A percentile compares a stretch with the other conserved stretches of the same genome.
Evolutionary conservation across 2,113 vertebrate species (phyloP).

Genomic region (Aphelocoma coerulescens): DNA sequence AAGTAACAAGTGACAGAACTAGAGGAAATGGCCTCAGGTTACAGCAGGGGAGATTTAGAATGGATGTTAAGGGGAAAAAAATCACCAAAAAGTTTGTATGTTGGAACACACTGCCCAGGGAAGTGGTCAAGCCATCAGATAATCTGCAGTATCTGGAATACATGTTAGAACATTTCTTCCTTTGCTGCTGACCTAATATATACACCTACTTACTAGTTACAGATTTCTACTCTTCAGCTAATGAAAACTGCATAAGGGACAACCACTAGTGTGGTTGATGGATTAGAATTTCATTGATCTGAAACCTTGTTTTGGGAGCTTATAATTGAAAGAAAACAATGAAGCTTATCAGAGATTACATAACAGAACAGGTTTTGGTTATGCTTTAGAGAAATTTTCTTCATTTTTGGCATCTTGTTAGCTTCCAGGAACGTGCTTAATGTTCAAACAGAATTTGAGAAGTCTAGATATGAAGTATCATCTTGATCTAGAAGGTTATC

Average conservation of each 20-base stretch:
- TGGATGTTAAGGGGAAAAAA: not conserved
- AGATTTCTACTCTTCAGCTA: not conserved
- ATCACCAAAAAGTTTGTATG: not conserved
- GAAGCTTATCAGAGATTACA: constrained; percentile 36
- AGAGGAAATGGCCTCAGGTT: not conserved
- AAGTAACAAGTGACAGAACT: not conserved
- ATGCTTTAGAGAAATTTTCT: constrained; percentile 28
- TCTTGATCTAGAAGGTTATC: constrained; percentile 25
- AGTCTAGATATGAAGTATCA: constrained; percentile 12
- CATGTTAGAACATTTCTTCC: not conserved
- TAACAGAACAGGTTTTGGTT: constrained; percentile 43
- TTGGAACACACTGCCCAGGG: not conserved
- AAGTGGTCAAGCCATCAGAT: not conserved
- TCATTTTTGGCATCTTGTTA: constrained; percentile 30
- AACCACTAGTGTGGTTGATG: not conserved
- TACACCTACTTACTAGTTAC: not conserved
- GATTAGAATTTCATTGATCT: not conserved
- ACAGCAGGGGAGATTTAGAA: not conserved
- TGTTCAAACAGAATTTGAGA: constrained; percentile 41
- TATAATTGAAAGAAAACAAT: not conserved
- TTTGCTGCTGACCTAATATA: not conserved
- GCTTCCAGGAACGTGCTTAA: not conserved
- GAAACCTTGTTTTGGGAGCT: not conserved
- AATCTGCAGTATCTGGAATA: not conserved
- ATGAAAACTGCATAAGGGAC: not conserved